These are phyloP conservation scores for Garra rufa DNA, from an alignment of 2,113 vertebrate genomes.

Conservation along the genomic window DNA sequence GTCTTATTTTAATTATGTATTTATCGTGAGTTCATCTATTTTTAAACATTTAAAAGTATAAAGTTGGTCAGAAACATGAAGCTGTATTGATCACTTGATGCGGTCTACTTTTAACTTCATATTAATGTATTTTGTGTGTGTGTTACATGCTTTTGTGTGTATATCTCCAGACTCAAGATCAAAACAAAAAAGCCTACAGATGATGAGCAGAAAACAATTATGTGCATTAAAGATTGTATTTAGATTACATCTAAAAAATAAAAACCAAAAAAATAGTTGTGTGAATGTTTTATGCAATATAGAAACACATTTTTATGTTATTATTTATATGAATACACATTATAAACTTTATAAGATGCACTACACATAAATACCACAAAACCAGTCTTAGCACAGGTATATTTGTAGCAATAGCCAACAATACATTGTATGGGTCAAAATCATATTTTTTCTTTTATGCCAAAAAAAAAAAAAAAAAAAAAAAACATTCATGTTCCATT, in stretches of 20 bases:
- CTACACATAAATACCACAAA: too few relatives aligned
- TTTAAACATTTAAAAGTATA: neutral
- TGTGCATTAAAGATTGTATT: constrained; percentile 9
- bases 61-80: constrained; percentile 3
- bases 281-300: neutral
- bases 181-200: neutral
- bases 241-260: neutral
- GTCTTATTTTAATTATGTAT: constrained; percentile 11
- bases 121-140: constrained; percentile 2
- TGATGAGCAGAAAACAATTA: neutral
- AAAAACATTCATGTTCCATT: too few relatives aligned
- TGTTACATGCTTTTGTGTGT: constrained; percentile 7
- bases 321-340: too few relatives aligned
- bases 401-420: too few relatives aligned
- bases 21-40: neutral
- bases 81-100: neutral
- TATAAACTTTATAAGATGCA: too few relatives aligned
- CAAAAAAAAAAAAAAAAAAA: too few relatives aligned
- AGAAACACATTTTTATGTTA: neutral
- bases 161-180: constrained; percentile 2
- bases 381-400: too few relatives aligned
- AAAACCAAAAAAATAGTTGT: neutral
- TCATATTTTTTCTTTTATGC: too few relatives aligned
- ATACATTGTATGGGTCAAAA: too few relatives aligned
- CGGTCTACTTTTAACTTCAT: neutral